Percentiles rank a stretch among this genome's conserved stretches.
Evolutionary conservation across 1,140 invertebrate species (phyloP).

Genomic region (Lepidotrigona ventralis): DNA sequence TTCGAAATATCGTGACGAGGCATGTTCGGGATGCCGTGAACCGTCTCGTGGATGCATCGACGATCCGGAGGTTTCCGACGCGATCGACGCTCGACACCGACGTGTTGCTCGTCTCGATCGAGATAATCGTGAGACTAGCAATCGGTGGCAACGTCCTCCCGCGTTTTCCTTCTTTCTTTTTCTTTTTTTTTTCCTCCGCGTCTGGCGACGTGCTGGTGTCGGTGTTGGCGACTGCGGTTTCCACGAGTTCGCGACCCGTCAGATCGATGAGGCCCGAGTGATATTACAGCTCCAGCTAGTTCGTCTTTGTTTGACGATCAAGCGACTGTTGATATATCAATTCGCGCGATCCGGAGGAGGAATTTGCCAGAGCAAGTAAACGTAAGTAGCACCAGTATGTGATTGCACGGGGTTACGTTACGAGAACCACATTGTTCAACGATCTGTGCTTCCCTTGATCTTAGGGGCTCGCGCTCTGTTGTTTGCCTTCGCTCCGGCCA

Average conservation of each 20-base stretch:
- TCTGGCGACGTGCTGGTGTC: neutral
- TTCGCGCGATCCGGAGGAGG: neutral
- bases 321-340: conserved; percentile 9
- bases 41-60: neutral
- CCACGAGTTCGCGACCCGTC: neutral
- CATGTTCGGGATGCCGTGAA: neutral
- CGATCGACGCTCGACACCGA: neutral
- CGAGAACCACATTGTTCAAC: neutral
- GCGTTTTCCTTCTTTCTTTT: neutral
- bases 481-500: neutral
- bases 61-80: neutral
- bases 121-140: neutral
- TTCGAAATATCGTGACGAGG: neutral
- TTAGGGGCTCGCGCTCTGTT: neutral
- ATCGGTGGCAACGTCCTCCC: neutral
- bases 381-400: conserved; percentile 6
- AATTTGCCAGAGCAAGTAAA: conserved; percentile 2
- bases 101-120: neutral
- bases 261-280: conserved; percentile 23
- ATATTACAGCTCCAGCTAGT: neutral
- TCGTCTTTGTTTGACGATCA: neutral
- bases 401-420: neutral
- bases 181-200: neutral
- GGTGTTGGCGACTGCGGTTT: neutral
- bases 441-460: neutral